These are phyloP conservation scores for Heliconius hewitsoni DNA, from an alignment of 1,140 invertebrate genomes.

Conservation along the genomic window DNA sequence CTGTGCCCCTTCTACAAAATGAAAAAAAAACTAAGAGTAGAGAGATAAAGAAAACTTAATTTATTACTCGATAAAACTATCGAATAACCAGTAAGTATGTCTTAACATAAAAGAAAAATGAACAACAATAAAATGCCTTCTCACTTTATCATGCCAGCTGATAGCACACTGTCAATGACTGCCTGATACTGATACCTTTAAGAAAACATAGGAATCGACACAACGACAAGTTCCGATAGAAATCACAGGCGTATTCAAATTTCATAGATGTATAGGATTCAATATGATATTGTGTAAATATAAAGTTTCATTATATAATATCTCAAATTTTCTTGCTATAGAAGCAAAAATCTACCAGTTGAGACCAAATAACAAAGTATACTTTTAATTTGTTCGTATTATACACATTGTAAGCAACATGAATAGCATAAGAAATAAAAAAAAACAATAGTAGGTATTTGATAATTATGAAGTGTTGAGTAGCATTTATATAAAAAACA, in stretches of 20 bases:
- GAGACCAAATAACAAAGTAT: too few species aligned
- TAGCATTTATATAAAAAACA: too few species aligned
- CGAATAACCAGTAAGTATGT: not conserved
- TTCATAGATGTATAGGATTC: not conserved
- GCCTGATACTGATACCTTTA: not conserved
- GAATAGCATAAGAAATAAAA: too few species aligned
- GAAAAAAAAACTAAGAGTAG: too few species aligned
- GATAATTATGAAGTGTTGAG: too few species aligned
- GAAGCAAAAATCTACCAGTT: not conserved
- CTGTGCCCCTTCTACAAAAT: too few species aligned
- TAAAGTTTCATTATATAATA: not conserved
- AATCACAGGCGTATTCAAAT: constrained; percentile 15
- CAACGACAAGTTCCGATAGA: constrained; percentile 17
- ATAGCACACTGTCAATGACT: constrained; percentile 15
- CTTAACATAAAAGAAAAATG: not conserved
- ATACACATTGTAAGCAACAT: too few species aligned
- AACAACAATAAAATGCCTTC: not conserved
- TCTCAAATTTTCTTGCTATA: not conserved
- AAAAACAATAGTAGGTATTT: too few species aligned
- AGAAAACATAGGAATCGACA: constrained; percentile 22
- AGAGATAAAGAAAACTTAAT: not conserved
- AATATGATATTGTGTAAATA: not conserved
- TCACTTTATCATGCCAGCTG: not conserved
- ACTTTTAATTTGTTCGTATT: too few species aligned
- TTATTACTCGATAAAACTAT: not conserved